A percentile compares a stretch with the other conserved stretches of the same genome.
phyloP scores from a whole-genome alignment of 1,140 invertebrate genomes.

The Drosophila malerkotliana region DNA sequence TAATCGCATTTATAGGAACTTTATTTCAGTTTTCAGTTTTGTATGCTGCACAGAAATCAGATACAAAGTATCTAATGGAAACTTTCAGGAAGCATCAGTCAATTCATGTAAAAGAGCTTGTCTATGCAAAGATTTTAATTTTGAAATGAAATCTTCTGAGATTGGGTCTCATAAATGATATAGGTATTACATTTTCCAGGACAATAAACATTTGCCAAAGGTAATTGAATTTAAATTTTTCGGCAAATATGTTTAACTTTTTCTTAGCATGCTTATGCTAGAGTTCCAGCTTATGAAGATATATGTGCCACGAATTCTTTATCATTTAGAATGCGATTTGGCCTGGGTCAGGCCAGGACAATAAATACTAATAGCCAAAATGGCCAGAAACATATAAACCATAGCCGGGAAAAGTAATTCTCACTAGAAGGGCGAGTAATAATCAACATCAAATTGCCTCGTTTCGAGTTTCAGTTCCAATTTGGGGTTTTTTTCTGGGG shows the following conservation, averaged over 20 bases:
- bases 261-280: not conserved
- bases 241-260: not conserved
- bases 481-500: slow-evolving; percentile 24
- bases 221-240: not conserved
- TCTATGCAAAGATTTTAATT: slow-evolving; percentile 20
- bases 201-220: not conserved
- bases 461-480: slow-evolving; percentile 44
- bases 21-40: slow-evolving; percentile 63
- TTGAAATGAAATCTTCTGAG: not conserved
- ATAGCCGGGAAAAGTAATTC: slow-evolving; percentile 65
- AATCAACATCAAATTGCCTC: slow-evolving; percentile 77
- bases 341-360: slow-evolving; percentile 21
- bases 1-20: slow-evolving; percentile 64
- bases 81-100: slow-evolving; percentile 20
- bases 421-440: slow-evolving; percentile 51
- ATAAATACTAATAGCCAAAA: slow-evolving; percentile 73
- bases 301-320: slow-evolving; percentile 28
- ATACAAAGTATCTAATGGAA: slow-evolving; percentile 28
- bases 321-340: slow-evolving; percentile 53
- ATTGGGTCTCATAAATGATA: not conserved
- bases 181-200: not conserved
- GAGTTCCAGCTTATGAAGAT: slow-evolving; percentile 21
- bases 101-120: slow-evolving; percentile 21
- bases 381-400: slow-evolving; percentile 57
- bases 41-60: not conserved